These are phyloP conservation scores for Sinocyclocheilus grahami DNA, from an alignment of 2,113 vertebrate genomes.

Conservation along the genomic window DNA sequence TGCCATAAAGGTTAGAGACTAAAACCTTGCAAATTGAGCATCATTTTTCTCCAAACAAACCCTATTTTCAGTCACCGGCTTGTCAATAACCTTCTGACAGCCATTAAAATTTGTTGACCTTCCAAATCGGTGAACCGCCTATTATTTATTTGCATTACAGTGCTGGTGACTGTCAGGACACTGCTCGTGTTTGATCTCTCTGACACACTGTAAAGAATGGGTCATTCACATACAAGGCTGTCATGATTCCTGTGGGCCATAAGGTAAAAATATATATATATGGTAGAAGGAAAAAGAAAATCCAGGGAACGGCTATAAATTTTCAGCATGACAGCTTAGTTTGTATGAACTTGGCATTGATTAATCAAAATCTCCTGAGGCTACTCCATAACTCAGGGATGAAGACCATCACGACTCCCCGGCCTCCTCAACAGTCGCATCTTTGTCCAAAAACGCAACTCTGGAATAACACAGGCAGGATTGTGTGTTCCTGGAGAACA, in stretches of 20 bases:
- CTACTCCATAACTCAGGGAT: conserved; percentile 53
- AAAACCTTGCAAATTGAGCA: conserved; percentile 47
- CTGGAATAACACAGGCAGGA: not conserved
- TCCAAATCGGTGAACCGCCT: conserved; percentile 47
- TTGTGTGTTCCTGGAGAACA: conserved; percentile 4
- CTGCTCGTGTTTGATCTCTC: conserved; percentile 47
- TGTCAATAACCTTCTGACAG: conserved; percentile 60
- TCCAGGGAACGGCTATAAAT: conserved; percentile 46
- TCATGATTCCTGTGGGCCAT: conserved; percentile 44
- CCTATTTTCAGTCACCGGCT: conserved; percentile 39
- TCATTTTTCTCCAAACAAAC: conserved; percentile 51
- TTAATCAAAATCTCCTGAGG: conserved; percentile 57
- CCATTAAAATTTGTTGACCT: conserved; percentile 59
- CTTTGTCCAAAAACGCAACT: conserved; percentile 3
- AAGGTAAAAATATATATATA: conserved; percentile 16
- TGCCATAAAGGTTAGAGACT: conserved; percentile 32
- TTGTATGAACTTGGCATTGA: conserved; percentile 59
- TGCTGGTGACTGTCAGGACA: not conserved
- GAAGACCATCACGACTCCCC: conserved; percentile 37
- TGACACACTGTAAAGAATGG: conserved; percentile 49
- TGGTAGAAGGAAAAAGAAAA: conserved; percentile 39
- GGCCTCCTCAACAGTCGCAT: not conserved
- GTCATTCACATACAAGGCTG: conserved; percentile 46
- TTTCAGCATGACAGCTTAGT: conserved; percentile 52
- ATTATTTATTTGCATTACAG: conserved; percentile 47